phyloP scores from a whole-genome alignment of 2,113 vertebrate genomes.

The Aspiorhynchus laticeps region DNA sequence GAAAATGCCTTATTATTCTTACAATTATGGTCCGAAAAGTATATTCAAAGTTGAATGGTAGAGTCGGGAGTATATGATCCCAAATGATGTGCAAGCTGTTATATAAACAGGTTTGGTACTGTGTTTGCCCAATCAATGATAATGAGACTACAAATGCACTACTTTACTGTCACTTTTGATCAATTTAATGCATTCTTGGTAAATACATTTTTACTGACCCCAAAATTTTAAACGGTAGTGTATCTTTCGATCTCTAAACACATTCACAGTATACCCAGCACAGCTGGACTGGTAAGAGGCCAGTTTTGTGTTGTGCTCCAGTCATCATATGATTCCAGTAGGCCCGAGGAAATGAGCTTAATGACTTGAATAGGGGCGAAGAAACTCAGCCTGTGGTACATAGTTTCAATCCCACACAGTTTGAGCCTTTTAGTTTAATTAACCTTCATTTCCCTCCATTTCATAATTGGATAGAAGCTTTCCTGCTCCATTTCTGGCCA shows the following conservation, averaged over 20 bases:
- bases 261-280: slow-evolving; percentile 47
- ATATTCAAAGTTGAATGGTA: not conserved
- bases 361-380: slow-evolving; percentile 25
- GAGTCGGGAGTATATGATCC: not conserved
- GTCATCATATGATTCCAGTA: slow-evolving; percentile 29
- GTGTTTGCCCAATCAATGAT: not conserved
- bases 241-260: slow-evolving; percentile 46
- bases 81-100: not conserved
- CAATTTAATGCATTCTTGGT: not conserved
- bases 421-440: slow-evolving; percentile 38
- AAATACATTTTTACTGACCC: not conserved
- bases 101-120: not conserved
- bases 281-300: not conserved
- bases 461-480: slow-evolving; percentile 24
- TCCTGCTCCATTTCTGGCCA: slow-evolving; percentile 16
- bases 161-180: not conserved
- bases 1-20: not conserved
- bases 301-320: not conserved
- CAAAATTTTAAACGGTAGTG: not conserved
- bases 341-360: not conserved
- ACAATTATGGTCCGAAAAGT: not conserved
- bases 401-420: slow-evolving; percentile 31
- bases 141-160: not conserved
- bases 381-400: slow-evolving; percentile 7
- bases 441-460: slow-evolving; percentile 46